These are phyloP conservation scores for Thymelicus lineola DNA, from an alignment of 2,888 invertebrate genomes.

Conservation along the genomic window DNA sequence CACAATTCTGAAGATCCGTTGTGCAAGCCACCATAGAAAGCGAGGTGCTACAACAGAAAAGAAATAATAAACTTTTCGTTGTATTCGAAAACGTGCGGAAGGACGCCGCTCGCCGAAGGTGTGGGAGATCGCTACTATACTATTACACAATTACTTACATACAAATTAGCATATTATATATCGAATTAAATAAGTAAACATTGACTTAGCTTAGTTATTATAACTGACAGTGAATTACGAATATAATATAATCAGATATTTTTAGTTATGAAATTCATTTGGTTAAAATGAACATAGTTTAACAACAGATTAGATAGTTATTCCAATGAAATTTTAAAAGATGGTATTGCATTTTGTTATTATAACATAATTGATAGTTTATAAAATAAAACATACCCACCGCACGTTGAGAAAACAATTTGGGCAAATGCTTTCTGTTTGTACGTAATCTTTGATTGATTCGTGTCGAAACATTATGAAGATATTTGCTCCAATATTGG, in stretches of 20 bases:
- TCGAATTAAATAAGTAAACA: slow-evolving; percentile 84
- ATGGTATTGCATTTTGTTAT: slow-evolving; percentile 12
- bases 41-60: slow-evolving; percentile 60
- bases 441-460: neutral
- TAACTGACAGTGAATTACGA: slow-evolving; percentile 74
- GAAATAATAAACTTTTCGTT: slow-evolving; percentile 77
- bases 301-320: slow-evolving; percentile 28
- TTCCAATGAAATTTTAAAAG: slow-evolving; percentile 18
- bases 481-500: slow-evolving; percentile 19
- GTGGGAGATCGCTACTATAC: slow-evolving; percentile 83
- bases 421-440: slow-evolving; percentile 2
- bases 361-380: slow-evolving; percentile 42
- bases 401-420: slow-evolving; percentile 20
- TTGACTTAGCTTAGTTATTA: slow-evolving; percentile 83
- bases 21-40: slow-evolving; percentile 12
- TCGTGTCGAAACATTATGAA: neutral
- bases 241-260: slow-evolving; percentile 59
- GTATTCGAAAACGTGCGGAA: slow-evolving; percentile 65
- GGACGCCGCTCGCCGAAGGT: slow-evolving; percentile 77
- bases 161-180: slow-evolving; percentile 79
- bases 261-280: slow-evolving; percentile 26
- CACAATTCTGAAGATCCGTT: neutral
- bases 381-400: slow-evolving; percentile 25
- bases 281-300: slow-evolving; percentile 26
- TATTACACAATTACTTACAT: slow-evolving; percentile 81